Percentiles rank a stretch among this genome's conserved stretches.
phyloP scores from a whole-genome alignment of 2,113 vertebrate species.

The Trichechus manatus region DNA sequence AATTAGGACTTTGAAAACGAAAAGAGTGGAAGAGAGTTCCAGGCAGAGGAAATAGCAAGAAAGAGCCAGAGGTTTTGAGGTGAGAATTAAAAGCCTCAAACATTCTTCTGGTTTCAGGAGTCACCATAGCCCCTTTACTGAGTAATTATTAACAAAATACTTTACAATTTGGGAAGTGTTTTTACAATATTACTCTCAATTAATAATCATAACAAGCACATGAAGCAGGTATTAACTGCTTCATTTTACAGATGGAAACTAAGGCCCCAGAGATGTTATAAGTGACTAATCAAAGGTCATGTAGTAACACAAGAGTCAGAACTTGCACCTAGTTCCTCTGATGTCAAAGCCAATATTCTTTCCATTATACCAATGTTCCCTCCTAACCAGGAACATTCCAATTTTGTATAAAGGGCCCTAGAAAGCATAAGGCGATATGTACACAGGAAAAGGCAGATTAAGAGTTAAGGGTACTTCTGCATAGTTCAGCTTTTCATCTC shows the following conservation, averaged over 20 bases:
- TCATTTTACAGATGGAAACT: neutral
- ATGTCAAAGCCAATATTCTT: conserved; percentile 21
- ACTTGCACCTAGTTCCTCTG: neutral
- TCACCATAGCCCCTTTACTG: neutral
- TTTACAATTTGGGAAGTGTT: neutral
- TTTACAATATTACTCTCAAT: neutral
- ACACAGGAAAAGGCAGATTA: neutral
- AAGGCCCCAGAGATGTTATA: neutral
- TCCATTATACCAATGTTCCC: neutral
- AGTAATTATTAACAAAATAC: neutral
- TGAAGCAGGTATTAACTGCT: neutral
- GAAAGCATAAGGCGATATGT: neutral
- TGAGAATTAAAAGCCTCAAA: neutral
- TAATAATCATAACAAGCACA: neutral
- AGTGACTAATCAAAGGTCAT: neutral
- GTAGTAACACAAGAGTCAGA: neutral
- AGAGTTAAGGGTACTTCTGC: neutral
- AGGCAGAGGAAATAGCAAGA: neutral
- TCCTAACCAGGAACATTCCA: neutral
- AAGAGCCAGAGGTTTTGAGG: neutral
- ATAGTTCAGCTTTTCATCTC: neutral
- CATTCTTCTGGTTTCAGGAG: neutral
- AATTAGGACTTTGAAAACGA: neutral
- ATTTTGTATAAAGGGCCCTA: neutral
- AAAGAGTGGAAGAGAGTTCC: neutral